These are phyloP conservation scores for Hippocampus zosterae DNA, from an alignment of 2,113 vertebrate genomes.

Conservation along the genomic window DNA sequence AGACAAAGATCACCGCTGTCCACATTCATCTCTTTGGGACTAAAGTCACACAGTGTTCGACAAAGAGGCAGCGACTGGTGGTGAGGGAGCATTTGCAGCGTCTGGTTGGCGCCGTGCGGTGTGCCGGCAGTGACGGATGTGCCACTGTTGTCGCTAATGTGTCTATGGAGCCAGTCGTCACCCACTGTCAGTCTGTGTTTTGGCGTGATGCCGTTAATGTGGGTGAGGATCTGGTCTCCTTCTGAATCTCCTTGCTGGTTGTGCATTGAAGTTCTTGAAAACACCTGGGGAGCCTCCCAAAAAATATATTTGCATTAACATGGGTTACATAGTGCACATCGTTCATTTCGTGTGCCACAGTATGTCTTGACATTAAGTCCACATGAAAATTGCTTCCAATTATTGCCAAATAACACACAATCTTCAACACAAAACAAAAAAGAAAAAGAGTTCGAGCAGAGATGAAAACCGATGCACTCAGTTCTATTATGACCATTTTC, in stretches of 20 bases:
- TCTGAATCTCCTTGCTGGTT: constrained; percentile 72
- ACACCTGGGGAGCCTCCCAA: constrained; percentile 66
- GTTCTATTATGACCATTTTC: too few relatives aligned
- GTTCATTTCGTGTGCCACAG: too few relatives aligned
- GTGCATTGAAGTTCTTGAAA: constrained; percentile 69
- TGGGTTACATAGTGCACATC: neutral
- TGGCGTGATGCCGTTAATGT: constrained; percentile 72
- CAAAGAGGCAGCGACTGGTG: constrained; percentile 70
- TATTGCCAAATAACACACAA: constrained; percentile 11
- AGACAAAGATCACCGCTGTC: constrained; percentile 74
- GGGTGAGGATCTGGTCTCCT: constrained; percentile 74
- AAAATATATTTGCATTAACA: neutral
- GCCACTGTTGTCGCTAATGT: constrained; percentile 63
- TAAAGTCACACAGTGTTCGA: constrained; percentile 79
- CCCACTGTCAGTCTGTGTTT: constrained; percentile 71
- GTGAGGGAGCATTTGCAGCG: constrained; percentile 43
- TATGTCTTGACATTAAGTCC: constrained; percentile 8
- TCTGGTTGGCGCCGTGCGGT: constrained; percentile 72
- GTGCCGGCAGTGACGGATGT: constrained; percentile 69
- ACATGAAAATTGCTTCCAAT: constrained; percentile 22
- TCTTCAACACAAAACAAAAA: too few relatives aligned
- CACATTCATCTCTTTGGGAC: constrained; percentile 70
- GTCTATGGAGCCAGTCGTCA: constrained; percentile 79
- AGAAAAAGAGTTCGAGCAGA: too few relatives aligned
- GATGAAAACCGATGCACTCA: too few relatives aligned